Evolutionary conservation across 2,888 invertebrate genomes (phyloP).

Genomic region (Prosapia bicincta): DNA sequence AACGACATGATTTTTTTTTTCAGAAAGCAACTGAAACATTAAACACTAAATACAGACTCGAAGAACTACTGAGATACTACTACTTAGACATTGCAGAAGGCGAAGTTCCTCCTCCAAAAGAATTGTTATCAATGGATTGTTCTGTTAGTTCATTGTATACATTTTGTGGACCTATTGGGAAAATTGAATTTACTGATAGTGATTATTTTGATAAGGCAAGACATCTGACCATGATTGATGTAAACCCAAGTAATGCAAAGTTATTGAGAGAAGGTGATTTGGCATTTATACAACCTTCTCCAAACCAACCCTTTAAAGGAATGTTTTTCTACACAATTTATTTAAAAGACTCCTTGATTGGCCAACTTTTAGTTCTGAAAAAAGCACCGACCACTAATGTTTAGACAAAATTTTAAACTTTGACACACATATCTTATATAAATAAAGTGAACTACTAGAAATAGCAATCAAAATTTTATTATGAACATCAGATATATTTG

Average conservation of each 20-base stretch:
- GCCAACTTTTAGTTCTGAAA: constrained; percentile 2
- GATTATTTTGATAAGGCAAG: constrained; percentile 20
- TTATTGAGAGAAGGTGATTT: constrained; percentile 10
- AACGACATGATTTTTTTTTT: constrained; percentile 16
- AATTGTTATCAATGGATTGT: background rate
- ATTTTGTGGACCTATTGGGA: constrained; percentile 19
- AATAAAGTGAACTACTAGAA: too few species aligned
- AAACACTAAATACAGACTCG: background rate
- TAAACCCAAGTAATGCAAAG: constrained; percentile 3
- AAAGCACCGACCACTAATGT: too few species aligned
- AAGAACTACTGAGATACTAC: background rate
- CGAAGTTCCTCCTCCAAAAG: constrained; percentile 5
- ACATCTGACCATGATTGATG: constrained; percentile 3
- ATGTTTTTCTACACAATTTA: constrained; percentile 9
- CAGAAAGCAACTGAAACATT: constrained; percentile 19
- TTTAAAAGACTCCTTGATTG: constrained; percentile 3
- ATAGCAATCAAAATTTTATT: too few species aligned
- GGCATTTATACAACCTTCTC: constrained; percentile 13
- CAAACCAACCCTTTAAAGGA: background rate
- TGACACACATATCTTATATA: too few species aligned
- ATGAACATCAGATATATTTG: too few species aligned
- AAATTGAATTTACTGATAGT: constrained; percentile 9
- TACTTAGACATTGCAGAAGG: constrained; percentile 2
- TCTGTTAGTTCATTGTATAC: constrained; percentile 4
- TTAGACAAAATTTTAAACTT: too few species aligned